Conservation (phyloP, 2,797 vertebrate species). For the Gymnopithys bicolor region DNA sequence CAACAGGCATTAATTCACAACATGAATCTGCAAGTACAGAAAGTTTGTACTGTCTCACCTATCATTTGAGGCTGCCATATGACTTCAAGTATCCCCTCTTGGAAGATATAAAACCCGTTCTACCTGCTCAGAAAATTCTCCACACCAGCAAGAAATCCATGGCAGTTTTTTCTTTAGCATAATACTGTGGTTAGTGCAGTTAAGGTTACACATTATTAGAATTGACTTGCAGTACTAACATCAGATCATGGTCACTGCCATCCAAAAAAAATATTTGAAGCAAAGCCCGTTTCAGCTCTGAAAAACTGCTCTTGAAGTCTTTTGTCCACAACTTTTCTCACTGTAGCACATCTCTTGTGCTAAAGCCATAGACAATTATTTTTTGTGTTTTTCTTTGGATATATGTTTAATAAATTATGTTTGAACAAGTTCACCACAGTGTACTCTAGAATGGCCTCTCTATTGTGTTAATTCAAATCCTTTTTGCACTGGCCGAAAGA, state of each 20-base stretch:
- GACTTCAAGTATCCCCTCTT: not conserved
- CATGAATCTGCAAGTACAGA: not conserved
- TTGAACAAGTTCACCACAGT: not conserved
- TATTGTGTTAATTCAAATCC: not conserved
- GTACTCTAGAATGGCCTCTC: not conserved
- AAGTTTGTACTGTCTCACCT: conserved; percentile 4
- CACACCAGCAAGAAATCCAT: not conserved
- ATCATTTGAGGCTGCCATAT: not conserved
- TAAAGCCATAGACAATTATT: not conserved
- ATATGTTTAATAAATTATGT: not conserved
- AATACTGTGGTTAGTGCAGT: not conserved
- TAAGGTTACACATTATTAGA: conserved; percentile 23
- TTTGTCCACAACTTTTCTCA: not conserved
- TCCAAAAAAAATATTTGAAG: conserved; percentile 26
- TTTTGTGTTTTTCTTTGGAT: conserved; percentile 11
- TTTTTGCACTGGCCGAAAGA: not conserved
- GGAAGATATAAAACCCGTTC: conserved; percentile 17
- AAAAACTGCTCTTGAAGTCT: conserved; percentile 23
- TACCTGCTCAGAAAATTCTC: conserved; percentile 15
- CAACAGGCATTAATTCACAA: not conserved
- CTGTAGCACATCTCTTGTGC: not conserved
- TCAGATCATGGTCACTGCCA: not conserved
- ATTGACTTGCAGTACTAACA: conserved; percentile 7
- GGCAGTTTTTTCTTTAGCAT: not conserved
- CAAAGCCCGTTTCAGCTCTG: not conserved